Conservation (phyloP, 2,797 vertebrate genomes). For the Sebastiscus albofasciatus region DNA sequence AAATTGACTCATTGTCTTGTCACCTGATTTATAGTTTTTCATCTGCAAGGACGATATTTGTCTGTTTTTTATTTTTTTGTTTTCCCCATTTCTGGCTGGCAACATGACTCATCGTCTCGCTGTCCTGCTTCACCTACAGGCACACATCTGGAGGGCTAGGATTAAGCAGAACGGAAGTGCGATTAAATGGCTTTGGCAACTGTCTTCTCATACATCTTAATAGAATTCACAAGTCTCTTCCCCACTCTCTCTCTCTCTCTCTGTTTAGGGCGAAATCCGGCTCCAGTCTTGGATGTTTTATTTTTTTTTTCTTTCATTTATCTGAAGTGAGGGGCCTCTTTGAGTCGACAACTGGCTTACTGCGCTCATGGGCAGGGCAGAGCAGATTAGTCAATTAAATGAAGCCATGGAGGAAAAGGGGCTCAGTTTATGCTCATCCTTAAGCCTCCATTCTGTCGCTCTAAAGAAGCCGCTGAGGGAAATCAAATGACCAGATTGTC, state of each 20-base stretch:
- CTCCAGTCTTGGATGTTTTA: constrained; percentile 45
- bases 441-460: constrained; percentile 64
- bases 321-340: constrained; percentile 64
- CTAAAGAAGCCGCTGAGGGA: constrained; percentile 52
- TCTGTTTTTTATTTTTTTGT: neutral
- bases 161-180: constrained; percentile 73
- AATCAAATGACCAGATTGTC: constrained; percentile 64
- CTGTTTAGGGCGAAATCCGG: constrained; percentile 60
- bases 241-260: neutral
- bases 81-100: constrained; percentile 21
- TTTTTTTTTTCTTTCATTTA: constrained; percentile 49
- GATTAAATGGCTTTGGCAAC: constrained; percentile 80
- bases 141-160: constrained; percentile 69
- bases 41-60: constrained; percentile 5
- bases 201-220: constrained; percentile 77
- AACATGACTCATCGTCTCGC: constrained; percentile 70
- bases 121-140: constrained; percentile 69
- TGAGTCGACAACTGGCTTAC: constrained; percentile 72
- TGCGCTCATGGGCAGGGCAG: constrained; percentile 68
- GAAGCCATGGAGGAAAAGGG: constrained; percentile 60
- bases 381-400: constrained; percentile 79
- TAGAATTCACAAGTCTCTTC: constrained; percentile 71
- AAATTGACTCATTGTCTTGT: constrained; percentile 50
- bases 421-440: constrained; percentile 63
- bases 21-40: constrained; percentile 35